phyloP scores from a whole-genome alignment of 2,888 invertebrate species.

The Lepas anatifera region DNA sequence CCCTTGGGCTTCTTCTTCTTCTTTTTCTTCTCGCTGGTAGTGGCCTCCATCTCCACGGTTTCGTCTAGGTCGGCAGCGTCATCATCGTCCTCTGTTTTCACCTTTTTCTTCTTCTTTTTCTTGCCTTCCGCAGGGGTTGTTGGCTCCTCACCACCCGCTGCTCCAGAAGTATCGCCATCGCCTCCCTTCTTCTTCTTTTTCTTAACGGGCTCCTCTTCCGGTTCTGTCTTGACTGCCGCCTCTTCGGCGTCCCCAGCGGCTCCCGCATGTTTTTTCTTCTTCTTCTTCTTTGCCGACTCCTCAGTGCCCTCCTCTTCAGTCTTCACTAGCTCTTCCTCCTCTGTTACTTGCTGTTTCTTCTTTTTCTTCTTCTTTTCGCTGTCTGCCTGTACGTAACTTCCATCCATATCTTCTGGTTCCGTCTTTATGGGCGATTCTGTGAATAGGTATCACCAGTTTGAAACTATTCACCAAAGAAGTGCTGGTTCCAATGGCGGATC shows the following conservation, averaged over 20 bases:
- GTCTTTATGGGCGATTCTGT: not conserved
- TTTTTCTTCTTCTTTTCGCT: not conserved
- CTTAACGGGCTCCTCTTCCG: too few relatives aligned
- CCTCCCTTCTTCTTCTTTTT: conserved; percentile 17
- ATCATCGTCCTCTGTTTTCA: conserved; percentile 4
- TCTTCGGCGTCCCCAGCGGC: too few relatives aligned
- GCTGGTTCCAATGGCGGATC: too few relatives aligned
- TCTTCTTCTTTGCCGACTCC: conserved; percentile 23
- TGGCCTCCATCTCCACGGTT: not conserved
- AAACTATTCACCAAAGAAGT: too few relatives aligned
- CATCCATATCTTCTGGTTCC: conserved; percentile 16
- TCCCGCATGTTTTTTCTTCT: too few relatives aligned
- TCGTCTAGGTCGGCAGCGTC: not conserved
- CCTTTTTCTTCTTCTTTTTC: conserved; percentile 23
- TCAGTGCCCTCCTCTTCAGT: conserved; percentile 39
- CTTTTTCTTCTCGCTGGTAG: conserved; percentile 19
- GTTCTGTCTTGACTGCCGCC: too few relatives aligned
- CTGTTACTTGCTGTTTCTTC: conserved; percentile 14
- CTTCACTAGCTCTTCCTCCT: conserved; percentile 16
- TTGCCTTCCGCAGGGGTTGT: conserved; percentile 17
- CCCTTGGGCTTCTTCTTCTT: conserved; percentile 22
- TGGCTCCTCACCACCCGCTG: too few relatives aligned
- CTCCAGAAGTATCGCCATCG: too few relatives aligned
- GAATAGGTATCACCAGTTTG: too few relatives aligned
- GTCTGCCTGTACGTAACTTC: not conserved